These are phyloP conservation scores for Crossocerus cetratus DNA, from an alignment of 2,888 invertebrate species.

Conservation along the genomic window DNA sequence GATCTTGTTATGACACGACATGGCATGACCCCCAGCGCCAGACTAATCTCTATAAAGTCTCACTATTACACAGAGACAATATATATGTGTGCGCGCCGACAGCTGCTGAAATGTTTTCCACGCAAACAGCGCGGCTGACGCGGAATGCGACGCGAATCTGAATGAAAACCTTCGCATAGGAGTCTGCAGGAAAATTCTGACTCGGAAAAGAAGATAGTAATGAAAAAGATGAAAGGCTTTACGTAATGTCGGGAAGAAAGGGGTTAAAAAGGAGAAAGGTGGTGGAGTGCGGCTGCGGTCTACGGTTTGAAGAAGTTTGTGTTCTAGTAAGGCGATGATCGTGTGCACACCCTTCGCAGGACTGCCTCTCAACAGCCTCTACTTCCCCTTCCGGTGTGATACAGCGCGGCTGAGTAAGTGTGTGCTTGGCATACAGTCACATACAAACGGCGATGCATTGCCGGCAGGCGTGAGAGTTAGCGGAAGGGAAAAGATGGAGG, in stretches of 20 bases:
- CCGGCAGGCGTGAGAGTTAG: constrained; percentile 5
- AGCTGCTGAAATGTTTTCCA: too few species aligned
- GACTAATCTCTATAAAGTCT: too few species aligned
- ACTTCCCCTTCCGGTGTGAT: constrained; percentile 11
- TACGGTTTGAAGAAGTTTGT: constrained; percentile 6
- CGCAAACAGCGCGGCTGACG: too few species aligned
- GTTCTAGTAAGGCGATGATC: constrained; percentile 3
- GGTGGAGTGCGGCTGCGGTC: not conserved
- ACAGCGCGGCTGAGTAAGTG: constrained; percentile 11
- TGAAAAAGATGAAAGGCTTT: not conserved
- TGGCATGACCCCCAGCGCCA: too few species aligned
- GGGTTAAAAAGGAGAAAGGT: not conserved
- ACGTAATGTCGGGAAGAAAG: not conserved
- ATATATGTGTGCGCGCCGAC: too few species aligned
- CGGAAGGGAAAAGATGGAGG: constrained; percentile 25
- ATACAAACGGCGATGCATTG: constrained; percentile 1
- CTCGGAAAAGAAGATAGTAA: too few species aligned
- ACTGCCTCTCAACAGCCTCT: constrained; percentile 9
- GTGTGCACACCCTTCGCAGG: constrained; percentile 8
- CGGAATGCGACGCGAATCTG: too few species aligned
- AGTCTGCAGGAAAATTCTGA: too few species aligned
- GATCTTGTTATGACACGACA: too few species aligned
- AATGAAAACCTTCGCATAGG: too few species aligned
- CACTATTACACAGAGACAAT: too few species aligned
- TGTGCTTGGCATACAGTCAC: constrained; percentile 11